Evolutionary conservation across 2,797 vertebrate genomes (phyloP).

Genomic region (Mastacembelus armatus): DNA sequence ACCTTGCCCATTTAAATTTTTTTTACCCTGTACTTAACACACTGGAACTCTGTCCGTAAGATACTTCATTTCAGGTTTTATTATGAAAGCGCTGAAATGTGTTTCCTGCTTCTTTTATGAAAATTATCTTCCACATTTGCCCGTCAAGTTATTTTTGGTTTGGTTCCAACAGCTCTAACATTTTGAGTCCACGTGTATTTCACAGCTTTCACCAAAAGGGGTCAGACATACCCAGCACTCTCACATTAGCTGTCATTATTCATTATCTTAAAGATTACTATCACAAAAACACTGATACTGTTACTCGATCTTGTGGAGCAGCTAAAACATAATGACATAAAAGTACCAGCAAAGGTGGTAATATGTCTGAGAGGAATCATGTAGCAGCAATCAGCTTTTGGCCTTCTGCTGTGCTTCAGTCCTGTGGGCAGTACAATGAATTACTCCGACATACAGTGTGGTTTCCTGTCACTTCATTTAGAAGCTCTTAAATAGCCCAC

Average conservation of each 20-base stretch:
- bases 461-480: constrained; percentile 58
- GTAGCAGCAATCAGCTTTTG: constrained; percentile 29
- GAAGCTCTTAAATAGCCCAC: constrained; percentile 62
- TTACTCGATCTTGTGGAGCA: background rate
- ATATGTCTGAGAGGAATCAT: constrained; percentile 25
- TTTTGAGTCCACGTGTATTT: constrained; percentile 38
- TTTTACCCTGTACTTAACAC: constrained; percentile 18
- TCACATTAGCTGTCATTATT: background rate
- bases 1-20: constrained; percentile 9
- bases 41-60: constrained; percentile 10
- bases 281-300: background rate
- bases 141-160: background rate
- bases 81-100: background rate
- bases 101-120: background rate
- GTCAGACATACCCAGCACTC: constrained; percentile 43
- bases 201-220: constrained; percentile 52
- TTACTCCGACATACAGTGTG: constrained; percentile 53
- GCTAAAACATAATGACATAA: constrained; percentile 16
- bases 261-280: background rate
- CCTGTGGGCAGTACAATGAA: constrained; percentile 44
- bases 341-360: constrained; percentile 15
- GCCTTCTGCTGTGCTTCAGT: constrained; percentile 30
- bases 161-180: background rate
- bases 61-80: constrained; percentile 14
- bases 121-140: background rate